Evolutionary conservation across 1,140 invertebrate genomes (phyloP).

Genomic region (Ips typographus): DNA sequence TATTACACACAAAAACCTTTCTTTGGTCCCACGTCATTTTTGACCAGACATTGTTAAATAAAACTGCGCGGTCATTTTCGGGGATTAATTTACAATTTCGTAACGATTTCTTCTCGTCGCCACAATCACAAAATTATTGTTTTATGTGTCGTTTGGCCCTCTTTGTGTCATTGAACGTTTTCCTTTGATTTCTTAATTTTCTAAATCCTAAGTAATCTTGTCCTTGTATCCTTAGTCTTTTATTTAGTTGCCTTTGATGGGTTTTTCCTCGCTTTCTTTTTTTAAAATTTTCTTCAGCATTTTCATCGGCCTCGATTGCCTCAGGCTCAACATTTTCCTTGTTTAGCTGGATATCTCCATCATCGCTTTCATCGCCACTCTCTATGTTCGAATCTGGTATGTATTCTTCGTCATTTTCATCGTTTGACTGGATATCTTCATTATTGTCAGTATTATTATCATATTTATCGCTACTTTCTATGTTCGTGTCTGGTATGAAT

Average conservation of each 20-base stretch:
- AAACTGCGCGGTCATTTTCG: too few species aligned
- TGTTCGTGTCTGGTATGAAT: slow-evolving; percentile 1
- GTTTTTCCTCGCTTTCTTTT: background rate
- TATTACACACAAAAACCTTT: too few species aligned
- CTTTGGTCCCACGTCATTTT: too few species aligned
- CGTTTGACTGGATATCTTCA: slow-evolving; percentile 1
- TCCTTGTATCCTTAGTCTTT: background rate
- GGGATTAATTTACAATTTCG: background rate
- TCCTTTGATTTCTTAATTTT: too few species aligned
- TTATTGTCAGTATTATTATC: background rate
- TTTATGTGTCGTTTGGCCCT: too few species aligned
- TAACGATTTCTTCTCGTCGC: too few species aligned
- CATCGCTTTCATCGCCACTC: slow-evolving; percentile 7
- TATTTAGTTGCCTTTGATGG: slow-evolving; percentile 2
- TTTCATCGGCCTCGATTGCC: too few species aligned
- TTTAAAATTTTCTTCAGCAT: too few species aligned
- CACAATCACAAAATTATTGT: too few species aligned
- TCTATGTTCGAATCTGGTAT: slow-evolving; percentile 4
- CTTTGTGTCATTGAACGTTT: too few species aligned
- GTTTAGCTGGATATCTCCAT: background rate
- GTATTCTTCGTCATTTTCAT: slow-evolving; percentile 10
- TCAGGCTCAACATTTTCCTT: too few species aligned
- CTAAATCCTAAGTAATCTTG: slow-evolving; percentile 9
- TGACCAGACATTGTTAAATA: too few species aligned
- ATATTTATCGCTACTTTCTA: background rate